Conservation (phyloP, 1,140 invertebrate species). For the Drosophila gunungcola region DNA sequence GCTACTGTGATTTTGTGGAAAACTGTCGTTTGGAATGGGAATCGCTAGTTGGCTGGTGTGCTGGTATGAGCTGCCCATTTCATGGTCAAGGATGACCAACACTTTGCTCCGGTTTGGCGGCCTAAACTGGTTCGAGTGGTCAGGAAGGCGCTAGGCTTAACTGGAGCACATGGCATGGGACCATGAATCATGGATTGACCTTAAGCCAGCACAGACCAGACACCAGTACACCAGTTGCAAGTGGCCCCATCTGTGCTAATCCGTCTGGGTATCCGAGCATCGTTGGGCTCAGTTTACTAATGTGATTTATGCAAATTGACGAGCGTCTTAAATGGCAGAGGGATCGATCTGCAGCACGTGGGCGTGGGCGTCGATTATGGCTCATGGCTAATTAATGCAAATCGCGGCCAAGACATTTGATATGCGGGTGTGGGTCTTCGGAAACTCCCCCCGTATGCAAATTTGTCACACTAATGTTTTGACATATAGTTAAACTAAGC, state of each 20-base stretch:
- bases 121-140: slow-evolving; percentile 44
- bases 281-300: slow-evolving; percentile 43
- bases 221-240: too few relatives aligned
- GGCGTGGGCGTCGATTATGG: slow-evolving; percentile 52
- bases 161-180: slow-evolving; percentile 28
- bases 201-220: slow-evolving; percentile 12
- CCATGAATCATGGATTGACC: slow-evolving; percentile 36
- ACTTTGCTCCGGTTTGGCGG: slow-evolving; percentile 15
- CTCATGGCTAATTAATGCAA: slow-evolving; percentile 60
- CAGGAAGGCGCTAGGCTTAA: slow-evolving; percentile 19
- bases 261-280: slow-evolving; percentile 57
- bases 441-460: slow-evolving; percentile 28
- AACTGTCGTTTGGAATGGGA: slow-evolving; percentile 1
- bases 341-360: slow-evolving; percentile 57
- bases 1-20: slow-evolving; percentile 34
- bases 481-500: slow-evolving; percentile 9
- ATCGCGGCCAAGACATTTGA: slow-evolving; percentile 36
- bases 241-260: slow-evolving; percentile 33
- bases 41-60: neutral
- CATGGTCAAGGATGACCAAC: slow-evolving; percentile 71
- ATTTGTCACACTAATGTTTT: slow-evolving; percentile 23
- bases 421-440: slow-evolving; percentile 34
- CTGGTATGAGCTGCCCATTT: slow-evolving; percentile 12
- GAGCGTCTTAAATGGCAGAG: slow-evolving; percentile 62
- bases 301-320: slow-evolving; percentile 67